Evolutionary conservation across 2,797 vertebrate species (phyloP), one percentile per base, ranked within the genome.

Genomic region (Acipenser transmontanus): DNA sequence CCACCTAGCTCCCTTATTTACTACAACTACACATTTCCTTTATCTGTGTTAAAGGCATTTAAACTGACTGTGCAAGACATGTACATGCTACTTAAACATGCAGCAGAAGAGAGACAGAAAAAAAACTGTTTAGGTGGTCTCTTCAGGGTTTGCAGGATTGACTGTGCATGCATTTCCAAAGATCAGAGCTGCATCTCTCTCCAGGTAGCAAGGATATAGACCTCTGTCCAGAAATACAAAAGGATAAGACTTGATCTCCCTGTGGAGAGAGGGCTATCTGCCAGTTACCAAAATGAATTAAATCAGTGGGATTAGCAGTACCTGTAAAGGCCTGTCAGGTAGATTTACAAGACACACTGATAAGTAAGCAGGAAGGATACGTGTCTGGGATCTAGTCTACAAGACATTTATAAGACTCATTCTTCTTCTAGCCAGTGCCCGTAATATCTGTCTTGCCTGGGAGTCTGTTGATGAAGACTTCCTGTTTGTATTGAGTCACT

Each of bases 401-500:
- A 82, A 89, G 86, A 85, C 87, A 85, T 77, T 67, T 81, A 81
- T 82, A 92, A 84, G 79, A 70, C 84, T 85, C 83, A 84, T 83
- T 87, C 89, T 91, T 85, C 91, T 82, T 79, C 89, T 89, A 91
- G 85, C 90, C 88, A 83, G 80, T 91, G 93, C 89, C 92, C 94
- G 81, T 93, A 91, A 89, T 94, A 95, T 94, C 89, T 87, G 89
- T 84, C 85, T 83, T 82, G 86, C 88, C 87, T 87, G 87, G 80
- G 84, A 89, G 87, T 87, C 84, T 82, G 87, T 88, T 89, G 91
- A 92, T 91, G 90, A 93, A 91, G 90, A 88, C 88, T 91, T 90
- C 91, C 91, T 93, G 92, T 90, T 92, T 86, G 90, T 90, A 88
- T 93, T 90, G 90, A 93, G 91, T 91, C 77, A 91, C 89, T 91